phyloP scores from a whole-genome alignment of 2,113 vertebrate genomes.

The Shinisaurus crocodilurus region DNA sequence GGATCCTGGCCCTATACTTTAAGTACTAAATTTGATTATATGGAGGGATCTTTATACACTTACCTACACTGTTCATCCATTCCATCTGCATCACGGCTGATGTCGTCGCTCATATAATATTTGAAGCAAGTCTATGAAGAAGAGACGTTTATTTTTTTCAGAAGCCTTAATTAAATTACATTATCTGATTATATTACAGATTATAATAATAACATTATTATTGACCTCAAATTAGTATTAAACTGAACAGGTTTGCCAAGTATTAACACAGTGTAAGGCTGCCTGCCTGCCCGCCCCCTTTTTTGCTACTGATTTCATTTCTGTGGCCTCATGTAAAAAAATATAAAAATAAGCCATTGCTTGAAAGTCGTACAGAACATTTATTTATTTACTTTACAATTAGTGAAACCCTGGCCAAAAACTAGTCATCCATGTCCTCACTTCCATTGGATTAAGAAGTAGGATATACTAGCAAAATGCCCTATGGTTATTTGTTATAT shows the following conservation, averaged over 20 bases:
- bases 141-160: slow-evolving; percentile 43
- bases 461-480: neutral
- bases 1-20: neutral
- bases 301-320: neutral
- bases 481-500: no score
- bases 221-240: neutral
- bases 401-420: neutral
- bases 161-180: neutral
- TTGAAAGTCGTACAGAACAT: neutral
- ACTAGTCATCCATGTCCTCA: neutral
- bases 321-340: neutral
- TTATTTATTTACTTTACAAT: neutral
- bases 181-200: no score
- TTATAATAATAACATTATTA: no score
- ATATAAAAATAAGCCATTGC: neutral
- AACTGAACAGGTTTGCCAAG: neutral
- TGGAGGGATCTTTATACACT: slow-evolving; percentile 37
- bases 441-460: neutral
- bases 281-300: no score
- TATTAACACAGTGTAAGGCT: neutral
- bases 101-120: slow-evolving; percentile 98
- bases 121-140: slow-evolving; percentile 90
- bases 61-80: slow-evolving; percentile 99
- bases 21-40: neutral
- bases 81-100: slow-evolving; percentile 94